These are phyloP conservation scores for Colinus virginianus DNA, from an alignment of 2,113 vertebrate species.

Conservation along the genomic window DNA sequence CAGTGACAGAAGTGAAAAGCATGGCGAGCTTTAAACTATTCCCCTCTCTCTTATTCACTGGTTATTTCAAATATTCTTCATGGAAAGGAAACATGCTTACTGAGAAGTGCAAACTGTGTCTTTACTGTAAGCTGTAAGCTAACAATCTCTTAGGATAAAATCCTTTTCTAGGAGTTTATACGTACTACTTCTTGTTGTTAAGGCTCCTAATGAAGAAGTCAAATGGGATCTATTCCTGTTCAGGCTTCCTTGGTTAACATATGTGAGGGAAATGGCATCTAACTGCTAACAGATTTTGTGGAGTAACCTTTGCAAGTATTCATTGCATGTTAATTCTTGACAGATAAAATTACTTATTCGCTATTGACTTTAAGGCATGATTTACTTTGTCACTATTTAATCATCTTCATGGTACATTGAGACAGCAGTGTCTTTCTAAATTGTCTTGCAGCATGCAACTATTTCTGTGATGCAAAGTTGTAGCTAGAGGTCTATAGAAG, in stretches of 20 bases:
- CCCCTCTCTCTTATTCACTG: neutral
- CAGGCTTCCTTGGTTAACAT: neutral
- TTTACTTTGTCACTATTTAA: conserved; percentile 49
- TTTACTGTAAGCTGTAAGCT: neutral
- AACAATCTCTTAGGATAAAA: neutral
- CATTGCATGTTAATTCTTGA: conserved; percentile 48
- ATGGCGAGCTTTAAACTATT: neutral
- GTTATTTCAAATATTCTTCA: neutral
- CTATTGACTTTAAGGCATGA: conserved; percentile 42
- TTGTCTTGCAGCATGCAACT: neutral
- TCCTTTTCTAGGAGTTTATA: neutral
- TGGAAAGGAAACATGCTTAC: neutral
- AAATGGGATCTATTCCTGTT: neutral
- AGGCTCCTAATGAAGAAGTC: neutral
- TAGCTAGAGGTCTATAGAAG: neutral
- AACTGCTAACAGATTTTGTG: conserved; percentile 33
- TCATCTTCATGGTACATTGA: conserved; percentile 11
- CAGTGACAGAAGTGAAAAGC: conserved; percentile 8
- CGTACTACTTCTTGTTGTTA: neutral
- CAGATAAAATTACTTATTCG: conserved; percentile 51
- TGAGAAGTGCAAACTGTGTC: neutral
- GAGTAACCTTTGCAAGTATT: conserved; percentile 45
- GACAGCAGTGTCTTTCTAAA: neutral
- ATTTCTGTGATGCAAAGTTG: neutral
- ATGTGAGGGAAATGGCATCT: conserved; percentile 1